Percentiles rank a stretch among this genome's conserved stretches.
These are phyloP conservation scores for Pseudomyrmex cubaensis DNA, from an alignment of 1,140 invertebrate genomes.

Conservation along the genomic window DNA sequence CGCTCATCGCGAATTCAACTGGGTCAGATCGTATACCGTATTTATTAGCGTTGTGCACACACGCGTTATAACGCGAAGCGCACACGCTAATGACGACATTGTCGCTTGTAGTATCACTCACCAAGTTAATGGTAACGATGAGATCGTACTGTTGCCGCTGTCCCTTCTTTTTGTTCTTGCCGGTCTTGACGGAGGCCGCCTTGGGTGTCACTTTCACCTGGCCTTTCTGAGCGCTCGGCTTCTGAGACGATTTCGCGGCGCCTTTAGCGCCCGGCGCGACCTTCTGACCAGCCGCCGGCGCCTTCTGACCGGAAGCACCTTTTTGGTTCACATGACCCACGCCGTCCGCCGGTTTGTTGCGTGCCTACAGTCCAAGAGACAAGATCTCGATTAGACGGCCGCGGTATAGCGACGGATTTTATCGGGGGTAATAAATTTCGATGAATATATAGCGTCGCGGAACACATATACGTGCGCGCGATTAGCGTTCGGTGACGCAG, in stretches of 20 bases:
- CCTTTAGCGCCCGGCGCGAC: constrained; percentile 87
- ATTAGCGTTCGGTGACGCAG: background rate
- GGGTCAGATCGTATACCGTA: constrained; percentile 36
- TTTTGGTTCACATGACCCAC: constrained; percentile 90
- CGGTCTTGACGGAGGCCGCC: constrained; percentile 88
- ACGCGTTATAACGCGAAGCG: constrained; percentile 14
- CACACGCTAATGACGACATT: constrained; percentile 8
- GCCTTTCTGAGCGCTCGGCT: constrained; percentile 84
- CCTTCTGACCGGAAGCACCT: constrained; percentile 85
- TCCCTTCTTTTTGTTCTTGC: constrained; percentile 92
- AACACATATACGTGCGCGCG: background rate
- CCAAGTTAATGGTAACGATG: constrained; percentile 93
- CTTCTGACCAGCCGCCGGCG: constrained; percentile 87
- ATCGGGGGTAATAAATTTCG: background rate
- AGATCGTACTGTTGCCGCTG: constrained; percentile 93
- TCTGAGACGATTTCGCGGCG: constrained; percentile 83
- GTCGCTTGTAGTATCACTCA: constrained; percentile 83
- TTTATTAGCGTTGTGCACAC: constrained; percentile 46
- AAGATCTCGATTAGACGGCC: constrained; percentile 21
- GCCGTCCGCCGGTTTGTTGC: constrained; percentile 92
- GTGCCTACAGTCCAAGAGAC: constrained; percentile 86
- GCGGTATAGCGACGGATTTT: background rate
- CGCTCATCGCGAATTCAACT: constrained; percentile 48
- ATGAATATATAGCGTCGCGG: background rate
- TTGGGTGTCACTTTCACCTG: constrained; percentile 83